Base-by-base conservation (phyloP, 2,888 invertebrate genomes). In the Dione vanillae region DNA sequence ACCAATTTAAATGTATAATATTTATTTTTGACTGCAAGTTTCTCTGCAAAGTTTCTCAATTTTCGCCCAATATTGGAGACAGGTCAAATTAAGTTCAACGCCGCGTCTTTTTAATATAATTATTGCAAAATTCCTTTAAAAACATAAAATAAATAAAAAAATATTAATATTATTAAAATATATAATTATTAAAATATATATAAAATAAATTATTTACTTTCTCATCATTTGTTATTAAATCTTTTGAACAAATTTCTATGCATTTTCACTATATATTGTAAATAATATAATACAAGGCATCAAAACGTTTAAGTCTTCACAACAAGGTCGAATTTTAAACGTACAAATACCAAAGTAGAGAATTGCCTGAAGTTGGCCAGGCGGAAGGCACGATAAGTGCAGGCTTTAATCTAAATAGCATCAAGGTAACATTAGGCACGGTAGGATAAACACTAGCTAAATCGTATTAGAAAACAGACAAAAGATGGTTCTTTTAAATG, bases 381-480 rank as follows among this genome's bases (percentile, higher is more conserved):
- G 85, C 86, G 89, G 88, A 90, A 90, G 82, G 83, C 78, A 79
- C 78, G 91, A 91, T 91, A 92, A 91, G 88, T 90, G 84, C 84
- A 79, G 75, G 83, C 83, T 86, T 88, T 90, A 90, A 92, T 91
- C 90, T 89, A 90, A 91, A 91, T 88, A 88, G 86, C 85, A 90
- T 87, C 89, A 83, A 83, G 83, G 81, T 84, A 79, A 78, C 76
- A 80, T 82, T 79, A 76, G 82, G 82, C 81, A 83, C 75, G 82
- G 80, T 73, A 77, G 76, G 77, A 77, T 80, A 79, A 81, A 74
- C 70, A 72, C 67, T 70, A 62, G 81, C 80, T 71, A 67, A 74
- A 67, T 69, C 67, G 67, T 61, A 67, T 70, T 66, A 70, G 67
- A 65, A 37, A 51, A 54, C 54, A 37, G 0, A 56, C 65, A 70